Conservation (phyloP, 2,113 vertebrate species). For the Paraplagusia blochii region DNA sequence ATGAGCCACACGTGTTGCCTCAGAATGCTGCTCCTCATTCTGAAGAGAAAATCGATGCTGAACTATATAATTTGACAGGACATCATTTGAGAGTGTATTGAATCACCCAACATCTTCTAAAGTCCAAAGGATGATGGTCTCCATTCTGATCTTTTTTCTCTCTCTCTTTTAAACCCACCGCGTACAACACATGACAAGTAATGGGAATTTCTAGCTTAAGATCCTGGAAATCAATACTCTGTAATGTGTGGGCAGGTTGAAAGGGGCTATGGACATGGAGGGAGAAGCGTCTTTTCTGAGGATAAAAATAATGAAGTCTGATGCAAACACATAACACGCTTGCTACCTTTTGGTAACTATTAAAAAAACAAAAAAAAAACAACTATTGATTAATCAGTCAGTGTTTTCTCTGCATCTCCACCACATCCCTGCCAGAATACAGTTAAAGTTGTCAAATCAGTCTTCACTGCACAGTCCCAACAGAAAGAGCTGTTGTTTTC, state of each 20-base stretch:
- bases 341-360: neutral
- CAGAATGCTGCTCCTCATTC: neutral
- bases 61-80: neutral
- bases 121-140: neutral
- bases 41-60: constrained; percentile 16
- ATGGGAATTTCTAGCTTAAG: constrained; percentile 22
- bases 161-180: constrained; percentile 17
- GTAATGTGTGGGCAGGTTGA: constrained; percentile 32
- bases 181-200: constrained; percentile 39
- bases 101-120: neutral
- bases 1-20: neutral
- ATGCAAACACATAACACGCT: neutral
- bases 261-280: neutral
- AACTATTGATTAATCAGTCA: too few relatives aligned
- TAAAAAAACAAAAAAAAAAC: too few relatives aligned
- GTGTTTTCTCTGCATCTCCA: too few relatives aligned
- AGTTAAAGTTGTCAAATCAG: too few relatives aligned
- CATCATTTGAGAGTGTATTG: constrained; percentile 18
- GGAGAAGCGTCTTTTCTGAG: neutral
- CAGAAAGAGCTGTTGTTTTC: too few relatives aligned
- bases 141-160: constrained; percentile 7
- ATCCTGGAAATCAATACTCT: constrained; percentile 40
- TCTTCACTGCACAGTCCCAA: too few relatives aligned
- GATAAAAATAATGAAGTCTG: constrained; percentile 14
- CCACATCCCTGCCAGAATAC: too few relatives aligned